A percentile compares a stretch with the other conserved stretches of the same genome.
These are phyloP conservation scores for Sinonovacula constricta DNA, from an alignment of 1,140 invertebrate genomes.

Conservation along the genomic window DNA sequence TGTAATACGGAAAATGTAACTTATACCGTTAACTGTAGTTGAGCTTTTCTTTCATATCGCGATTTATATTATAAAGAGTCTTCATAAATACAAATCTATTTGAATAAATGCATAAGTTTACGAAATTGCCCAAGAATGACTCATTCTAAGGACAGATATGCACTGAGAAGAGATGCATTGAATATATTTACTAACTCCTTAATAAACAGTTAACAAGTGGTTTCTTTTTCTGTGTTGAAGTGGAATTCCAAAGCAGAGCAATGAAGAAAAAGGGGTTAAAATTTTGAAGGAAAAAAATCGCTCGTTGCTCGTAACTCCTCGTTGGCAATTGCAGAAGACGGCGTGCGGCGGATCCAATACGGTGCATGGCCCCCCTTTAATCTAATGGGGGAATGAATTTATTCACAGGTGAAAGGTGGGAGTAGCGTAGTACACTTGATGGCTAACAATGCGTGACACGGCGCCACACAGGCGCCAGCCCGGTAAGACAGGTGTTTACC, in stretches of 20 bases:
- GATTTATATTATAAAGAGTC: too few species aligned
- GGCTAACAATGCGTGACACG: conserved; percentile 47
- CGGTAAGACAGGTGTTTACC: conserved; percentile 46
- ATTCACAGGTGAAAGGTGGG: conserved; percentile 36
- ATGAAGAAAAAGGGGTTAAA: neutral
- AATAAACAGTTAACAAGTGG: too few species aligned
- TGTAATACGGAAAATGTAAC: too few species aligned
- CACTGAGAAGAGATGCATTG: too few species aligned
- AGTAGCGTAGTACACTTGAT: conserved; percentile 32
- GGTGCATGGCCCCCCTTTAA: neutral
- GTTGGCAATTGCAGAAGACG: neutral
- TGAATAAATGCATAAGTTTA: too few species aligned
- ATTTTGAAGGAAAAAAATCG: neutral
- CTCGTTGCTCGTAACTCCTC: neutral
- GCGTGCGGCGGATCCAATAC: neutral
- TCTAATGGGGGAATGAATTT: neutral
- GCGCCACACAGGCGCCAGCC: conserved; percentile 30
- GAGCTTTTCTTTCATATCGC: too few species aligned
- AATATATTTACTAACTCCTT: too few species aligned
- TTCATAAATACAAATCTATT: too few species aligned
- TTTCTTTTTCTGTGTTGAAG: too few species aligned
- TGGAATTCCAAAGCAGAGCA: neutral
- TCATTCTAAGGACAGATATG: too few species aligned
- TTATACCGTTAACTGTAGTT: too few species aligned
- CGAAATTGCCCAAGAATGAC: too few species aligned